Base-by-base conservation (phyloP, 2,888 invertebrate genomes). In the Scelioninae gen. 2 region DNA sequence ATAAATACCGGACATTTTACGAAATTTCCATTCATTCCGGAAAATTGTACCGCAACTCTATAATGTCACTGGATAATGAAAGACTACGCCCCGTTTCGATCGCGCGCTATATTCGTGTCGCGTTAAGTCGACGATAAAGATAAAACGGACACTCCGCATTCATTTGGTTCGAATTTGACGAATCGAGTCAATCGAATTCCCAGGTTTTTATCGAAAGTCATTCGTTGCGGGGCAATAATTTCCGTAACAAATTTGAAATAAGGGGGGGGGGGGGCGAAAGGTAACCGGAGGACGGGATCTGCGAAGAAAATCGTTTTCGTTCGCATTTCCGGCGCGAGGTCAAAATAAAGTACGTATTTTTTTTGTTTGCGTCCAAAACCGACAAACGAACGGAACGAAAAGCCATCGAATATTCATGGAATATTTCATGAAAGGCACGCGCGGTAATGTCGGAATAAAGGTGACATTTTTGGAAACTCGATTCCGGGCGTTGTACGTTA, bases 31-130 rank as follows among this genome's bases (percentile, higher is more conserved):
- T 50, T 52, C 33, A 9, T 41, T 48, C 55, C 15, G 5, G 55
- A 15, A 57, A 53, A 65, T 33, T 25, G 13, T 45, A 41, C 13
- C 28, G 31, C 9, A 25, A 25, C 33, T 25, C 45, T 33, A 13
- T 41, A 61, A 57, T 28, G 43, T 70, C 35, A 39, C 46, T 57
- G 50, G 53, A 28, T 55, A 69, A 69, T 46, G 48, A 60, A 61
- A 61, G 69, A 61, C 69, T 69, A 55, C 55, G 69, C 68, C 68
- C 68, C 63, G 50, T 53, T 69, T 70, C 63, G 70, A 70, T 63
- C 70, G 57, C 31, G 45, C 15, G 43, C 55, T 63, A 53, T 70
- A 63, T 63, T 70, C 50, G 57, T 57, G 48, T 28, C 57, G 43
- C 43, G 57, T 69, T 48, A 55, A 46, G n/a, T 63, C n/a, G 11